Evolutionary conservation across 1,140 invertebrate species (phyloP).

Genomic region (Drosophila gunungcola): DNA sequence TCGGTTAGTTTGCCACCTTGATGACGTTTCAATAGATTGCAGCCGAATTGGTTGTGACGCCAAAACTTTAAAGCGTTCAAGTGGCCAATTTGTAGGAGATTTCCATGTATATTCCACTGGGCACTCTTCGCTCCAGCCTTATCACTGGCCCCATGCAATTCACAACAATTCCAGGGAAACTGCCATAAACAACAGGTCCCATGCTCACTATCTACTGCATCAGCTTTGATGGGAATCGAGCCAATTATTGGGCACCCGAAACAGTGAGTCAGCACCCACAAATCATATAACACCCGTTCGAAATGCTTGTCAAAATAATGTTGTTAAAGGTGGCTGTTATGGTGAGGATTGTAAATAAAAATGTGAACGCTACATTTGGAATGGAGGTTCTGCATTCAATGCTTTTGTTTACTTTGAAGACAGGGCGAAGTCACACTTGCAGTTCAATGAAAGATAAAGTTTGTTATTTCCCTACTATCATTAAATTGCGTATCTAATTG

Average conservation of each 20-base stretch:
- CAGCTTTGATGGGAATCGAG: slow-evolving; percentile 14
- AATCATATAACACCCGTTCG: slow-evolving; percentile 10
- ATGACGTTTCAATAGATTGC: slow-evolving; percentile 41
- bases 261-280: slow-evolving; percentile 23
- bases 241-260: slow-evolving; percentile 31
- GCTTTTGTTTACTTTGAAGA: slow-evolving; percentile 26
- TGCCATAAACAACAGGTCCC: slow-evolving; percentile 34
- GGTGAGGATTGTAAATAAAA: slow-evolving; percentile 30
- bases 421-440: slow-evolving; percentile 5
- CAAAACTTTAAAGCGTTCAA: slow-evolving; percentile 2
- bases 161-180: slow-evolving; percentile 24
- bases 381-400: neutral
- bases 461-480: slow-evolving; percentile 22
- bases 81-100: slow-evolving; percentile 13
- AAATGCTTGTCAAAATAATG: slow-evolving; percentile 28
- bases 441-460: slow-evolving; percentile 51
- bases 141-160: slow-evolving; percentile 20
- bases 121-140: slow-evolving; percentile 10
- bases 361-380: slow-evolving; percentile 1
- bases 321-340: slow-evolving; percentile 15
- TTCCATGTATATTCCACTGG: slow-evolving; percentile 15
- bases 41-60: slow-evolving; percentile 17
- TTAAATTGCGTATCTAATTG: slow-evolving; percentile 8
- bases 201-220: slow-evolving; percentile 39
- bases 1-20: slow-evolving; percentile 17